These are phyloP conservation scores for Danio kyathit DNA, from an alignment of 2,797 vertebrate genomes.

Conservation along the genomic window DNA sequence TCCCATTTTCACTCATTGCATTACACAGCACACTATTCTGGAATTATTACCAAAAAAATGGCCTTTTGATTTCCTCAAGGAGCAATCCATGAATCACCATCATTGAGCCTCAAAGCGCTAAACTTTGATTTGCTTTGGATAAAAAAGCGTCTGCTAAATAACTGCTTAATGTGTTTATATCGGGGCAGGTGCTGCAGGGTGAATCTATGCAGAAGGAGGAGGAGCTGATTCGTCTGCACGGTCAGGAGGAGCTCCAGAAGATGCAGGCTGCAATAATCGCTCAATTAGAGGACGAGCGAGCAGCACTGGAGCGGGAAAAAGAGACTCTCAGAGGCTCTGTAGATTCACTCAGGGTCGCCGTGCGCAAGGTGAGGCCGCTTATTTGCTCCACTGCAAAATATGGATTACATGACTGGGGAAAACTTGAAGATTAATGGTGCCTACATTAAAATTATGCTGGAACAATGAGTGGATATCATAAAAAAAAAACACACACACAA, in stretches of 20 bases:
- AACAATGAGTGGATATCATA: slow-evolving; percentile 68
- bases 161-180: slow-evolving; percentile 33
- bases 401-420: slow-evolving; percentile 59
- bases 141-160: slow-evolving; percentile 21
- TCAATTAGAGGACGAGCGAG: slow-evolving; percentile 80
- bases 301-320: slow-evolving; percentile 79
- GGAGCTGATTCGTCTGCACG: slow-evolving; percentile 80
- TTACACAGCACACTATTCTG: background rate
- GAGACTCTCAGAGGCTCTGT: slow-evolving; percentile 75
- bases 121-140: slow-evolving; percentile 33
- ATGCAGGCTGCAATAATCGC: slow-evolving; percentile 80
- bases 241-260: slow-evolving; percentile 78
- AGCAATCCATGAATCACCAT: slow-evolving; percentile 14
- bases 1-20: slow-evolving; percentile 1
- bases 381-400: slow-evolving; percentile 56
- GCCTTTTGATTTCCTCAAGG: background rate
- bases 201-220: slow-evolving; percentile 78
- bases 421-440: slow-evolving; percentile 66
- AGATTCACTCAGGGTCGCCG: slow-evolving; percentile 75
- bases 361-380: slow-evolving; percentile 76
- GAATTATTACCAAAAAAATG: background rate
- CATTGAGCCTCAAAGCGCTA: slow-evolving; percentile 23
- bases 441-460: slow-evolving; percentile 63
- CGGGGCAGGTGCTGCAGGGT: slow-evolving; percentile 72
- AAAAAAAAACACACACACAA: slow-evolving; percentile 45